Conservation (phyloP, 2,888 invertebrate genomes). For the Clanis bilineata region DNA sequence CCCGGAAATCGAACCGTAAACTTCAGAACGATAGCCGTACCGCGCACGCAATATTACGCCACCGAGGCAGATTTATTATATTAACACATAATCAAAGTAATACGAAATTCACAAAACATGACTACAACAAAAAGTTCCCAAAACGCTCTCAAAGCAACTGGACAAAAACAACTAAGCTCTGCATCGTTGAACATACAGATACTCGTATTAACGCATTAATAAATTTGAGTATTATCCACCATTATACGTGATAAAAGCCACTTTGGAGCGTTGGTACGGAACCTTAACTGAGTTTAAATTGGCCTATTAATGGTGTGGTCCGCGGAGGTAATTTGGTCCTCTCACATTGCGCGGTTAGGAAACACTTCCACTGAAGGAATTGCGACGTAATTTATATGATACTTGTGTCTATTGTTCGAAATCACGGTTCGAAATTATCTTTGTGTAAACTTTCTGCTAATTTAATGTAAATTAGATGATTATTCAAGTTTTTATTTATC, state of each 20-base stretch:
- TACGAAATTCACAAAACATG: background rate
- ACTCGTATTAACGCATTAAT: constrained; percentile 27
- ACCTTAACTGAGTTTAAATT: constrained; percentile 56
- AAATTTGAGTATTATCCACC: constrained; percentile 47
- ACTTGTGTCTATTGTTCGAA: background rate
- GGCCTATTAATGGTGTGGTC: constrained; percentile 53
- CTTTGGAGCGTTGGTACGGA: constrained; percentile 48
- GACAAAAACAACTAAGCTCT: background rate
- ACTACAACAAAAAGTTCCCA: background rate
- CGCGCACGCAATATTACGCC: no score
- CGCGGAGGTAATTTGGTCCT: constrained; percentile 36
- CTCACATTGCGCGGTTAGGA: constrained; percentile 31
- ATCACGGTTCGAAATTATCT: no score
- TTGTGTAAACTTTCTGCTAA: no score
- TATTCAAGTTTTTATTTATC: no score
- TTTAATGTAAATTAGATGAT: no score
- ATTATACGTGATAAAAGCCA: constrained; percentile 56
- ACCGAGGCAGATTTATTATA: background rate
- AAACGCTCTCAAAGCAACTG: background rate
- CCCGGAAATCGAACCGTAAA: no score
- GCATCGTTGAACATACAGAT: constrained; percentile 19
- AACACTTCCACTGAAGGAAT: background rate
- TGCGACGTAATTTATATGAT: background rate
- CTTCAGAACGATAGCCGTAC: no score
- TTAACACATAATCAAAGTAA: background rate